Conservation (phyloP, 2,797 vertebrate species). For the Muscicapa striata region DNA sequence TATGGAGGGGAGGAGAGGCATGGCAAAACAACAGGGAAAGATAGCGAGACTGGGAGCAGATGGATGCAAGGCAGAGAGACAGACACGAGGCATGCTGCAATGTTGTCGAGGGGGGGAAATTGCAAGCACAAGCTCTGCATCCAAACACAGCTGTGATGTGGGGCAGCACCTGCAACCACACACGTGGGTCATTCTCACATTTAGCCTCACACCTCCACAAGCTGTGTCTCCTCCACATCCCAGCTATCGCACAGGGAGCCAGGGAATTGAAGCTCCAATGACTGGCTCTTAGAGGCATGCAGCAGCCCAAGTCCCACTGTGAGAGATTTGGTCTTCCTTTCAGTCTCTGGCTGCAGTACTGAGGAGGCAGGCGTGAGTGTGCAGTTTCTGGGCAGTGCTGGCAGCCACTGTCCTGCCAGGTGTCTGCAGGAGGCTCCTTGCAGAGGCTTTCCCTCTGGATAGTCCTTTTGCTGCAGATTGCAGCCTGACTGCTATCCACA, state of each 20-base stretch:
- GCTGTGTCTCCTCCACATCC: background rate
- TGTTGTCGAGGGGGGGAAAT: background rate
- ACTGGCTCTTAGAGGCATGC: background rate
- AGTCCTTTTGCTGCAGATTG: slow-evolving; percentile 9
- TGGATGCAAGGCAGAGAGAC: background rate
- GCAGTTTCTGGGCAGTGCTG: slow-evolving; percentile 36
- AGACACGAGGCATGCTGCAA: background rate
- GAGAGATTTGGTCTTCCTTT: background rate
- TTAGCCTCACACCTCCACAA: background rate
- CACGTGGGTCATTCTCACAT: fast-evolving
- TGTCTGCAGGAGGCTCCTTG: slow-evolving; percentile 19
- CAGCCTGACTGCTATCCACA: slow-evolving; percentile 8
- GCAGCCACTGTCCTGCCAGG: background rate
- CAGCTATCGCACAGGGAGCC: background rate
- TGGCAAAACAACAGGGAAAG: background rate
- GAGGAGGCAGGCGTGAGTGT: background rate
- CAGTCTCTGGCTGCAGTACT: background rate
- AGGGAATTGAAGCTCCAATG: background rate
- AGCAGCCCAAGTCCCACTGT: background rate
- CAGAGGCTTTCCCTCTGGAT: background rate
- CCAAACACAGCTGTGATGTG: background rate
- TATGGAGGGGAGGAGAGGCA: background rate
- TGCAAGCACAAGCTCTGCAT: background rate
- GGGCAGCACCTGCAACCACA: background rate
- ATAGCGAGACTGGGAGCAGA: background rate